These are phyloP conservation scores for Drosophila erecta DNA, from an alignment of 1,140 invertebrate genomes.

Conservation along the genomic window DNA sequence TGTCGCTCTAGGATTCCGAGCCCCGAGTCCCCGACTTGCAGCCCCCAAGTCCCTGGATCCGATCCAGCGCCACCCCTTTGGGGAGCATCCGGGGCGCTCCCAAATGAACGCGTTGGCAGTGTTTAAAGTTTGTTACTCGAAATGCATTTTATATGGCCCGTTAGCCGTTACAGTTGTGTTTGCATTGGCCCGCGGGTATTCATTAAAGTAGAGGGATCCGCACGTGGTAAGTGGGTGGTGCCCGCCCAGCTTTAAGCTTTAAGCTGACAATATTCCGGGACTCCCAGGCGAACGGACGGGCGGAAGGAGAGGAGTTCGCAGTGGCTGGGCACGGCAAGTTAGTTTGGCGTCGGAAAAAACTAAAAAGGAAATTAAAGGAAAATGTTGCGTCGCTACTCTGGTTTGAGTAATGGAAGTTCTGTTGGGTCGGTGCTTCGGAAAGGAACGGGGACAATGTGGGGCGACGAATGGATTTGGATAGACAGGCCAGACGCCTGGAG, in stretches of 20 bases:
- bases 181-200: constrained; percentile 71
- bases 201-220: constrained; percentile 60
- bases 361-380: constrained; percentile 81
- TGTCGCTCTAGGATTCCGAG: constrained; percentile 12
- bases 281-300: constrained; percentile 7
- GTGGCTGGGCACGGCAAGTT: constrained; percentile 47
- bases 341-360: constrained; percentile 63
- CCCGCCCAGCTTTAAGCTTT: constrained; percentile 58
- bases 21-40: background rate
- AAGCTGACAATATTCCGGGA: constrained; percentile 65
- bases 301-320: constrained; percentile 9
- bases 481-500: constrained; percentile 50
- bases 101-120: constrained; percentile 71
- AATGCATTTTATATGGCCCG: constrained; percentile 80
- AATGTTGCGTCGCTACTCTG: constrained; percentile 64
- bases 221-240: constrained; percentile 26
- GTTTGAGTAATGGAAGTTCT: constrained; percentile 80
- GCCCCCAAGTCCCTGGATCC: background rate
- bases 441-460: constrained; percentile 1
- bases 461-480: constrained; percentile 45
- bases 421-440: constrained; percentile 19
- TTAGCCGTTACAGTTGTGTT: constrained; percentile 71
- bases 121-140: constrained; percentile 76
- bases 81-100: constrained; percentile 43
- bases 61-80: background rate